phyloP scores from a whole-genome alignment of 1,140 invertebrate species.

The Pogonognathellus flavescens region DNA sequence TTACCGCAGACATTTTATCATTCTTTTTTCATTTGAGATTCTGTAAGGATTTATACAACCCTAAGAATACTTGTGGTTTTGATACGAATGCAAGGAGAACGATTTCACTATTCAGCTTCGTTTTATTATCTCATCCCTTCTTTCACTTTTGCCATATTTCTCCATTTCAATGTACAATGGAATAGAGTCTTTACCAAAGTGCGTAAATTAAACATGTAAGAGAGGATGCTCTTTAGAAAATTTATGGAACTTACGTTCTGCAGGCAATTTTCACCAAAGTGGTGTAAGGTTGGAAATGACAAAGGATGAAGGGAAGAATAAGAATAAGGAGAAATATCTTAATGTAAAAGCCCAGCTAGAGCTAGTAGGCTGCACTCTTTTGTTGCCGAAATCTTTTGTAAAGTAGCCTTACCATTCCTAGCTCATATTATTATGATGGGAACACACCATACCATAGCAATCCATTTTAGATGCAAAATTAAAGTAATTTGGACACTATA shows the following conservation, averaged over 20 bases:
- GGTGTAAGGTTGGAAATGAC: neutral
- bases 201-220: constrained; percentile 17
- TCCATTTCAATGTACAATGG: neutral
- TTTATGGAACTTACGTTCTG: neutral
- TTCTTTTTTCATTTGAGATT: constrained; percentile 16
- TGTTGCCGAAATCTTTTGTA: too few species aligned
- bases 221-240: constrained; percentile 13
- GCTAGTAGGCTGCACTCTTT: too few species aligned
- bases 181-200: constrained; percentile 1
- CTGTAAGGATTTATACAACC: neutral
- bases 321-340: neutral
- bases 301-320: constrained; percentile 41
- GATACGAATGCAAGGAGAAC: too few species aligned
- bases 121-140: neutral
- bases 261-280: constrained; percentile 10
- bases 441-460: too few species aligned
- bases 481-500: too few species aligned
- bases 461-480: too few species aligned
- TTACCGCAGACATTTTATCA: constrained; percentile 14
- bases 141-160: neutral
- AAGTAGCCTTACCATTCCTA: too few species aligned
- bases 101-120: too few species aligned
- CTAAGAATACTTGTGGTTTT: too few species aligned
- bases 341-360: too few species aligned
- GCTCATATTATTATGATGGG: too few species aligned